A percentile compares a stretch with the other conserved stretches of the same genome.
phyloP scores from a whole-genome alignment of 2,888 invertebrate genomes.

The Lasioglossum morio region DNA sequence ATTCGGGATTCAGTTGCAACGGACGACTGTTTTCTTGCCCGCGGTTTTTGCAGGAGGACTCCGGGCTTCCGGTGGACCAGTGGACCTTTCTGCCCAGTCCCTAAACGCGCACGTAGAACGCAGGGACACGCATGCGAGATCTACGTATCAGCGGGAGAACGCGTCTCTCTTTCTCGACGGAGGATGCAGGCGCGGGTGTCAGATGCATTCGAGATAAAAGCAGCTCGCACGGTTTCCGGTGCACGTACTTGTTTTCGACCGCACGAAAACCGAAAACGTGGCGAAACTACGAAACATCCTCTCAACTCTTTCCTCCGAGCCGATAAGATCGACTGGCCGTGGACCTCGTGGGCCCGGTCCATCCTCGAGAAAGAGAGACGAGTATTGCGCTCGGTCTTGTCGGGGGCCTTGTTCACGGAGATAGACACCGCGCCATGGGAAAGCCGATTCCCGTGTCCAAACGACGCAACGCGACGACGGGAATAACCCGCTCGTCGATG shows the following conservation, averaged over 20 bases:
- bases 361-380: constrained; percentile 37
- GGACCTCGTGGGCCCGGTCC: constrained; percentile 34
- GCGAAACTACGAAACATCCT: constrained; percentile 80
- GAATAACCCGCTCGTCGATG: background rate
- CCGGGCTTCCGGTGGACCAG: constrained; percentile 54
- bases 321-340: constrained; percentile 71
- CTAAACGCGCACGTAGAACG: background rate
- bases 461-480: background rate
- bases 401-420: background rate
- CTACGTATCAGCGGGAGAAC: constrained; percentile 31
- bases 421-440: constrained; percentile 18
- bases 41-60: background rate
- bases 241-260: constrained; percentile 72
- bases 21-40: background rate
- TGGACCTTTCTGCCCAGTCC: constrained; percentile 26
- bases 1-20: background rate
- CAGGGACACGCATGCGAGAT: constrained; percentile 31
- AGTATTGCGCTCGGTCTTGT: constrained; percentile 36
- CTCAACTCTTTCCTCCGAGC: constrained; percentile 75
- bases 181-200: constrained; percentile 72
- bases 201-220: constrained; percentile 72
- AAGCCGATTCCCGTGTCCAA: constrained; percentile 4
- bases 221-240: constrained; percentile 71
- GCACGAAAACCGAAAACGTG: constrained; percentile 81
- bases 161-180: constrained; percentile 28